Base-by-base conservation (phyloP, 2,113 vertebrate genomes). In the Toxotes jaculatrix region DNA sequence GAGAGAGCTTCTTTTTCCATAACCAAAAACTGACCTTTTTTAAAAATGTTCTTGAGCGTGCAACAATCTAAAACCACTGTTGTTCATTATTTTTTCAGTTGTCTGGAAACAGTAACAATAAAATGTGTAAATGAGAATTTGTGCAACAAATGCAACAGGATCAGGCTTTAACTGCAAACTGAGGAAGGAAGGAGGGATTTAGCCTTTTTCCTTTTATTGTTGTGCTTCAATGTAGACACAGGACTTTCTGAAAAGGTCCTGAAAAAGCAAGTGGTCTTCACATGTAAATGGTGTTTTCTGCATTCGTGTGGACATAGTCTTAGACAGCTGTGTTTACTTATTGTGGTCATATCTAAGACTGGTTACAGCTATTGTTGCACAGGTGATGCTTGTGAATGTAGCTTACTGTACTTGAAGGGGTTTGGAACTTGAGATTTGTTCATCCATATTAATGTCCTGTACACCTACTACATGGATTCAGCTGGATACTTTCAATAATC, bases 271-370 rank as follows among this genome's bases (percentile, higher is more conserved):
- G 40, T 47, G n/a, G 14, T 31, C 34, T 23, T 51, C 21, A 57
- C 21, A 47, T 55, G 47, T 56, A 43, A 71, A 56, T 31, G 5
- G 21, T 13, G 32, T 68, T 68, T 47, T 57, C 23, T 45, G 23
- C 11, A 4, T 70, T 11, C 53, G 3, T 61, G 45, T 70, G 23
- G 45, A 70, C n/a, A 11, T 14, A 43, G 49, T 27, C 19, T 53
- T 31, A 82, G 64, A 47, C 45, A 36, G 60, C 61, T 67, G 43
- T 83, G 62, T 61, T 73, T 78, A 49, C 62, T 67, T 61, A 12
- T 67, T 38, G 5, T 51, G 11, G 67, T 38, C 40, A 60, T 10
- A 49, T 71, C 43, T 69, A 3, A 32, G 23, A 64, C 55, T 38
- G 17, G 3, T 63, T 45, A 40, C 38, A 45, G 49, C 19, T 27